phyloP scores from a whole-genome alignment of 2,888 invertebrate genomes.

The Argyra leucocephala region DNA sequence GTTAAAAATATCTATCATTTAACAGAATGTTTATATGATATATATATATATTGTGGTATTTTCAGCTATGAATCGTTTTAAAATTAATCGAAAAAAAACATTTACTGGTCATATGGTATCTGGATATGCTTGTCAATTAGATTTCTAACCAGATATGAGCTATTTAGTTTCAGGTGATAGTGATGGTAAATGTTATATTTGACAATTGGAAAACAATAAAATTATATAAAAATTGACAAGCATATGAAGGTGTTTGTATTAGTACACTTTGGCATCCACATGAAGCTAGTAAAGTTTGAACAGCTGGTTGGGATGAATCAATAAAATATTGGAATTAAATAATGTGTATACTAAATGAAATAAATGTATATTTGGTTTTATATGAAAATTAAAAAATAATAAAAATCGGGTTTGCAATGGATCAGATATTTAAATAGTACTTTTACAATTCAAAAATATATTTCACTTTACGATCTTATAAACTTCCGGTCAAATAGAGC shows the following conservation, averaged over 20 bases:
- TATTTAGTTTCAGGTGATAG: slow-evolving; percentile 97
- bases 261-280: slow-evolving; percentile 96
- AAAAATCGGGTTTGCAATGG: too few relatives aligned
- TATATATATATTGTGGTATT: slow-evolving; percentile 97
- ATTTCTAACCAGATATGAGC: slow-evolving; percentile 98
- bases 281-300: slow-evolving; percentile 93
- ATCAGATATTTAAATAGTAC: too few relatives aligned
- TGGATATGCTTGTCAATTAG: slow-evolving; percentile 93
- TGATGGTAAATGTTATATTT: slow-evolving; percentile 95
- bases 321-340: slow-evolving; percentile 98
- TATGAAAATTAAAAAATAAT: too few relatives aligned
- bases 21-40: too few relatives aligned
- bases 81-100: slow-evolving; percentile 94
- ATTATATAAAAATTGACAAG: slow-evolving; percentile 96
- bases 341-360: too few relatives aligned
- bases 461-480: too few relatives aligned
- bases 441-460: too few relatives aligned
- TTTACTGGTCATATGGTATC: slow-evolving; percentile 99
- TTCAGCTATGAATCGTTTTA: slow-evolving; percentile 92
- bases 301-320: slow-evolving; percentile 97
- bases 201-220: slow-evolving; percentile 99
- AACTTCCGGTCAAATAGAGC: too few relatives aligned
- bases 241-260: slow-evolving; percentile 96
- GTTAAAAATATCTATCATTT: too few relatives aligned
- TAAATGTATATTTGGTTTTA: too few relatives aligned